phyloP scores from a whole-genome alignment of 2,888 invertebrate genomes.

The Phyllotreta striolata region DNA sequence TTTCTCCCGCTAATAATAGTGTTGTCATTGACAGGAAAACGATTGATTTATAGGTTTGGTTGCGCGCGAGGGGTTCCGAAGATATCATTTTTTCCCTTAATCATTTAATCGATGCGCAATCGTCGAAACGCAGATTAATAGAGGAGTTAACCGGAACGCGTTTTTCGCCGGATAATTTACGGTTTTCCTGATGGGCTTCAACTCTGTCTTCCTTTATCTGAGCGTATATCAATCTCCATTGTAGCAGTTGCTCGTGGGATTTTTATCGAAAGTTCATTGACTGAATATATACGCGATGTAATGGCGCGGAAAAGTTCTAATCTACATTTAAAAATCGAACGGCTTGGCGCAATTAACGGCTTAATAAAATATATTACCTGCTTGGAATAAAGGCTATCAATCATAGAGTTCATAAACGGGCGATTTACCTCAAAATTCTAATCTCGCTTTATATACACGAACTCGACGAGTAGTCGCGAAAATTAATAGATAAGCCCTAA shows the following conservation, averaged over 20 bases:
- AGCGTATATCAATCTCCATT: slow-evolving; percentile 11
- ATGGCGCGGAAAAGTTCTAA: not conserved
- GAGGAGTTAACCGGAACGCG: slow-evolving; percentile 3
- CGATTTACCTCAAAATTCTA: slow-evolving; percentile 5
- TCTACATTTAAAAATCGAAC: too few relatives aligned
- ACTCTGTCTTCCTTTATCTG: slow-evolving; percentile 12
- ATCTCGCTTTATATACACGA: not conserved
- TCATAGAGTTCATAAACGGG: slow-evolving; percentile 1
- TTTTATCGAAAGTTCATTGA: slow-evolving; percentile 9
- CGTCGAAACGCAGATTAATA: slow-evolving; percentile 21
- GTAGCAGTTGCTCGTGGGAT: not conserved
- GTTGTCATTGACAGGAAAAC: slow-evolving; percentile 33
- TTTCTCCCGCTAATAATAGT: slow-evolving; percentile 21
- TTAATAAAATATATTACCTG: too few relatives aligned
- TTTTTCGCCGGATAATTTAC: slow-evolving; percentile 13
- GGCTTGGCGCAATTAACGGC: too few relatives aligned
- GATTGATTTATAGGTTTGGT: slow-evolving; percentile 34
- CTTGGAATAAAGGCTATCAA: too few relatives aligned
- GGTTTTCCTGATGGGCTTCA: slow-evolving; percentile 8
- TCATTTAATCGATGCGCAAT: slow-evolving; percentile 29
- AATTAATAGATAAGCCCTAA: slow-evolving; percentile 29
- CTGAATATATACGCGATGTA: not conserved
- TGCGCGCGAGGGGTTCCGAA: slow-evolving; percentile 6
- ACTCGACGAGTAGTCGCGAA: slow-evolving; percentile 11
- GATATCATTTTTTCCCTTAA: slow-evolving; percentile 23